These are phyloP conservation scores for Irena cyanogastra DNA, from an alignment of 2,113 vertebrate species.

Conservation along the genomic window DNA sequence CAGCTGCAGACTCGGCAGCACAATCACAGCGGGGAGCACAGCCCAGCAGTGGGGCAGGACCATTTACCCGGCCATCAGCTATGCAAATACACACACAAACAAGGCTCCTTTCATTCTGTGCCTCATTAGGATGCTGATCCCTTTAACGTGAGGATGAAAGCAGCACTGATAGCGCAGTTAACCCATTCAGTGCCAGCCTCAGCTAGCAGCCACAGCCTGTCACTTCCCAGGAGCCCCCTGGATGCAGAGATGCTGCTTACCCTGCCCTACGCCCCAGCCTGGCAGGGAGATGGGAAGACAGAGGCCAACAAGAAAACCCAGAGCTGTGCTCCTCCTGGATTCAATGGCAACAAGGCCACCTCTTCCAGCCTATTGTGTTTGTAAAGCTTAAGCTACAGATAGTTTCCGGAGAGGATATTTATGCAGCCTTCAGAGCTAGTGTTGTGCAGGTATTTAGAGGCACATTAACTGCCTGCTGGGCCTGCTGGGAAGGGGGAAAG, in stretches of 20 bases:
- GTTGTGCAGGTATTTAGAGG: neutral
- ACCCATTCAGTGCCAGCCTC: neutral
- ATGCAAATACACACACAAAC: neutral
- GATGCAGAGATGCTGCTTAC: neutral
- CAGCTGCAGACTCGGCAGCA: neutral
- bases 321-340: neutral
- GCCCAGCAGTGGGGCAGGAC: neutral
- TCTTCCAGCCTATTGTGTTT: neutral
- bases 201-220: neutral
- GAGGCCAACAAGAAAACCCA: neutral
- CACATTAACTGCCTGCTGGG: neutral
- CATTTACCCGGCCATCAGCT: neutral
- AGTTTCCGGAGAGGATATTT: neutral
- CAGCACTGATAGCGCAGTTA: neutral
- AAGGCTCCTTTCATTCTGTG: neutral
- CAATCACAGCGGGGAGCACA: neutral
- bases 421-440: neutral
- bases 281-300: neutral
- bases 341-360: neutral
- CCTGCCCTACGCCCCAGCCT: neutral
- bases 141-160: neutral
- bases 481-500: neutral
- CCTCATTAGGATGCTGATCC: conserved; percentile 9
- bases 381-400: neutral
- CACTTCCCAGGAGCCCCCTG: neutral